Conservation (phyloP, 1,140 invertebrate genomes). For the Aphis craccivora region DNA sequence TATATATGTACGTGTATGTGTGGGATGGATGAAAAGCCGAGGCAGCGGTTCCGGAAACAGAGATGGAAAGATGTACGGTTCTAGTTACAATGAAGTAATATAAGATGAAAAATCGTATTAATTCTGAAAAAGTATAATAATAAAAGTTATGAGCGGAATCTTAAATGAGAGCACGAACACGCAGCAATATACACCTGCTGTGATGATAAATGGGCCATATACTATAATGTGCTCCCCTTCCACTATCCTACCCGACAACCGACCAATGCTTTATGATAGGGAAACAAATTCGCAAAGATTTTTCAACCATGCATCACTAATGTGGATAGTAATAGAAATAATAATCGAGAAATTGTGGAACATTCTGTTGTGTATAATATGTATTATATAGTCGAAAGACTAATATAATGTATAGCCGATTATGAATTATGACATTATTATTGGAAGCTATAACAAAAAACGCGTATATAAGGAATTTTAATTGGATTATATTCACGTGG, state of each 20-base stretch:
- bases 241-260: too few relatives aligned
- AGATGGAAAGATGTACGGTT: slow-evolving; percentile 57
- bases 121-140: slow-evolving; percentile 58
- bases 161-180: slow-evolving; percentile 52
- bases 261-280: neutral
- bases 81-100: slow-evolving; percentile 58
- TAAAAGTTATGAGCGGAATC: slow-evolving; percentile 58
- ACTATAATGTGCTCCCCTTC: neutral
- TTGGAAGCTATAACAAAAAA: neutral
- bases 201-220: slow-evolving; percentile 55
- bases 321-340: neutral
- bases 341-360: neutral
- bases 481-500: neutral
- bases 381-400: neutral
- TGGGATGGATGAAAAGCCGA: slow-evolving; percentile 38
- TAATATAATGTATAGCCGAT: neutral
- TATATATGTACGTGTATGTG: slow-evolving; percentile 32
- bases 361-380: neutral
- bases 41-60: slow-evolving; percentile 46
- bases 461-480: neutral
- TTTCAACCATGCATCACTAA: slow-evolving; percentile 21
- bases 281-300: slow-evolving; percentile 38
- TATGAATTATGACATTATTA: neutral
- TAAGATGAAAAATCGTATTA: slow-evolving; percentile 58
- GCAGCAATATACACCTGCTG: slow-evolving; percentile 56